Conservation (phyloP, 2,113 vertebrate species). For the Synchiropus splendidus region DNA sequence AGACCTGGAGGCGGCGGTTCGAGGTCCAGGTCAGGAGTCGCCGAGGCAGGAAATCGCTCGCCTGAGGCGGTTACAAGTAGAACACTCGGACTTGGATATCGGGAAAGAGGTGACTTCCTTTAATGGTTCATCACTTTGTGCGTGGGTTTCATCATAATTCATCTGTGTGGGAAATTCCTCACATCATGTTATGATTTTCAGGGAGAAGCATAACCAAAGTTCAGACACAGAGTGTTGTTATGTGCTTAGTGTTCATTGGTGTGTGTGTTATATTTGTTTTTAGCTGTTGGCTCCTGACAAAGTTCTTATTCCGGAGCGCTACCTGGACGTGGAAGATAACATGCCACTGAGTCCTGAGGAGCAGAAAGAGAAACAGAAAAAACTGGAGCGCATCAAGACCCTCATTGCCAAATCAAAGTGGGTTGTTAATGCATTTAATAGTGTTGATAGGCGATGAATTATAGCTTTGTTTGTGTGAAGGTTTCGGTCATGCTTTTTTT, state of each 20-base stretch:
- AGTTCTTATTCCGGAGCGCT: slow-evolving; percentile 82
- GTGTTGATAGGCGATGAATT: too few relatives aligned
- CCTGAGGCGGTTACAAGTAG: slow-evolving; percentile 75
- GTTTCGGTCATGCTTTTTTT: too few relatives aligned
- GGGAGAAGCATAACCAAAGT: too few relatives aligned
- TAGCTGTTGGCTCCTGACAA: slow-evolving; percentile 82
- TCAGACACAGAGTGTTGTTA: too few relatives aligned
- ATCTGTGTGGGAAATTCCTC: background rate
- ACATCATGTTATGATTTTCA: background rate
- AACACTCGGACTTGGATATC: slow-evolving; percentile 75
- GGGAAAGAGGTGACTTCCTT: slow-evolving; percentile 69
- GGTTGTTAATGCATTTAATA: slow-evolving; percentile 1
- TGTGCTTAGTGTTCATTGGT: background rate
- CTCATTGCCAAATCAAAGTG: slow-evolving; percentile 97
- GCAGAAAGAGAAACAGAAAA: slow-evolving; percentile 89
- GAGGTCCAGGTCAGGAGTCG: slow-evolving; percentile 76
- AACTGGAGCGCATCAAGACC: slow-evolving; percentile 91
- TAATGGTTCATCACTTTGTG: background rate
- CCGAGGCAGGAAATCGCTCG: slow-evolving; percentile 88
- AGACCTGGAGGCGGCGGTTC: slow-evolving; percentile 82
- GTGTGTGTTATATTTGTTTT: slow-evolving; percentile 1
- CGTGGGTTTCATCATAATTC: background rate
- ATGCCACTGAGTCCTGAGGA: slow-evolving; percentile 84
- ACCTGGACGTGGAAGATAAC: slow-evolving; percentile 76
- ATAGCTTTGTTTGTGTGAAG: too few relatives aligned